These are phyloP conservation scores for Fratercula arctica DNA, from an alignment of 2,797 vertebrate species.

Conservation along the genomic window DNA sequence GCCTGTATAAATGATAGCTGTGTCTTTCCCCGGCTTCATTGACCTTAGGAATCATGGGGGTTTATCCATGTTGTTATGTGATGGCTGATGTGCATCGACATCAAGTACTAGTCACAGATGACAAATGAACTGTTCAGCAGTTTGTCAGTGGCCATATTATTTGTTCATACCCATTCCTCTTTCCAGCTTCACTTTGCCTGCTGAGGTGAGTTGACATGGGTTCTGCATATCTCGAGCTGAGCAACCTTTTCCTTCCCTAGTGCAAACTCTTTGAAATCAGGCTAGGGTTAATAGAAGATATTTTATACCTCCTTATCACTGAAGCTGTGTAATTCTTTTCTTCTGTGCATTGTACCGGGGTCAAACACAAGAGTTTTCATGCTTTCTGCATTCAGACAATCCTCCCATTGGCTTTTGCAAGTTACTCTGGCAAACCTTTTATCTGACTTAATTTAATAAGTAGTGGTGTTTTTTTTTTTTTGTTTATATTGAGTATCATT, in stretches of 20 bases:
- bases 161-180: neutral
- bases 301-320: neutral
- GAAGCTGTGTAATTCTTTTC: slow-evolving; percentile 8
- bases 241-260: neutral
- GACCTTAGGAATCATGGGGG: slow-evolving; percentile 11
- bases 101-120: slow-evolving; percentile 26
- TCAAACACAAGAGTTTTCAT: slow-evolving; percentile 2
- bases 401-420: neutral
- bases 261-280: neutral
- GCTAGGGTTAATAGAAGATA: neutral
- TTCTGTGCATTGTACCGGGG: neutral
- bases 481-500: neutral
- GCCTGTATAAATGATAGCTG: neutral
- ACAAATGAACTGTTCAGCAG: slow-evolving; percentile 10
- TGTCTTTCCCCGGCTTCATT: slow-evolving; percentile 2
- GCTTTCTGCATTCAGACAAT: neutral
- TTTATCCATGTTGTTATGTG: neutral
- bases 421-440: neutral
- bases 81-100: neutral
- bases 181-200: neutral
- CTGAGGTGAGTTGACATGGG: neutral
- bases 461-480: neutral
- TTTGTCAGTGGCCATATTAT: slow-evolving; percentile 7
- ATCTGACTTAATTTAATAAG: neutral
- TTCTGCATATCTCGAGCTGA: neutral